phyloP scores from a whole-genome alignment of 2,888 invertebrate genomes.

The Aleiodes alternator region DNA sequence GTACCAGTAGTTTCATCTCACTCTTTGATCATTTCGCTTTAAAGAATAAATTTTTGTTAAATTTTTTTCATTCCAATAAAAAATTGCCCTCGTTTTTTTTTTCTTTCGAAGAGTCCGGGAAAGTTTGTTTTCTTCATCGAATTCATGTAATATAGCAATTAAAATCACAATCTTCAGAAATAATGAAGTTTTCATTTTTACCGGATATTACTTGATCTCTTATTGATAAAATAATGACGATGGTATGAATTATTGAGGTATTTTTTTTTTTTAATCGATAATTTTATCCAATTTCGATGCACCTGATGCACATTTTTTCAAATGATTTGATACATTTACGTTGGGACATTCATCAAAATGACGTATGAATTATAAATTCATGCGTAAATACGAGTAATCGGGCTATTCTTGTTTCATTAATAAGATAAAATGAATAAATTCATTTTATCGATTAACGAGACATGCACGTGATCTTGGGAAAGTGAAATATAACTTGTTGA shows the following conservation, averaged over 20 bases:
- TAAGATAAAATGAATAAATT: slow-evolving; percentile 51
- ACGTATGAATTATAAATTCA: slow-evolving; percentile 11
- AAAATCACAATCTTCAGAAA: not conserved
- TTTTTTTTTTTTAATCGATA: too few species aligned
- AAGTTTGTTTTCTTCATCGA: slow-evolving; percentile 4
- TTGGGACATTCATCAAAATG: slow-evolving; percentile 45
- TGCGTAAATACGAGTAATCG: slow-evolving; percentile 18
- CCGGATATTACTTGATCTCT: not conserved
- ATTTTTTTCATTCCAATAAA: not conserved
- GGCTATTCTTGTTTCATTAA: not conserved
- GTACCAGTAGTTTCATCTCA: not conserved
- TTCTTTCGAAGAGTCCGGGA: not conserved
- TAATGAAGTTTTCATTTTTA: not conserved
- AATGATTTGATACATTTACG: not conserved
- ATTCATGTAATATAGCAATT: slow-evolving; percentile 4
- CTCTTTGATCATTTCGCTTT: not conserved
- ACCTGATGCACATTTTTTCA: too few species aligned
- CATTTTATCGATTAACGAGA: slow-evolving; percentile 49
- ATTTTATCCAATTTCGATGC: too few species aligned
- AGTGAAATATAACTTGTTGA: slow-evolving; percentile 17
- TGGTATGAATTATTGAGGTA: too few species aligned
- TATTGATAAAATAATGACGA: not conserved
- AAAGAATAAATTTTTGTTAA: not conserved
- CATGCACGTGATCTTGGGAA: slow-evolving; percentile 12
- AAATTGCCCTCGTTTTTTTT: not conserved